Conservation (phyloP, 2,113 vertebrate species). For the Oophaga pumilio region DNA sequence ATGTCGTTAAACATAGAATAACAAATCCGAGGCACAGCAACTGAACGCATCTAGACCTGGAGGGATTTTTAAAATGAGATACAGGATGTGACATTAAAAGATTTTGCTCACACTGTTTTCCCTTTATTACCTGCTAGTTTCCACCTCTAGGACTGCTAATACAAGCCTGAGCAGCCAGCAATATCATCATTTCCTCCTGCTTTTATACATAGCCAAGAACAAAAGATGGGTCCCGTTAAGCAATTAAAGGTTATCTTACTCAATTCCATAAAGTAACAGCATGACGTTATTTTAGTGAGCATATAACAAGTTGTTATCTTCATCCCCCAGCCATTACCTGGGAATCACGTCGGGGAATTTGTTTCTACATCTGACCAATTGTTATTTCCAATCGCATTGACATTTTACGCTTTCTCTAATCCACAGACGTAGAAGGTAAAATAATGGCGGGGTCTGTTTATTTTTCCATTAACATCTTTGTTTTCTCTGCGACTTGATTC, state of each 20-base stretch:
- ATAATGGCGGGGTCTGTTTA: conserved; percentile 58
- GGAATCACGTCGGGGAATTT: conserved; percentile 67
- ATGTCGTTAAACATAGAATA: not conserved
- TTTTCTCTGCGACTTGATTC: conserved; percentile 55
- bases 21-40: not conserved
- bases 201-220: conserved; percentile 28
- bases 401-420: conserved; percentile 66
- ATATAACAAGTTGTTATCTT: conserved; percentile 66
- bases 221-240: conserved; percentile 53
- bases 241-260: conserved; percentile 61
- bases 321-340: conserved; percentile 66
- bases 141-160: conserved; percentile 3
- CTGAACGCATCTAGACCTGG: not conserved
- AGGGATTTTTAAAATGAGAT: conserved; percentile 47
- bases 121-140: conserved; percentile 14
- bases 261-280: conserved; percentile 60
- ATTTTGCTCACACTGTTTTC: conserved; percentile 7
- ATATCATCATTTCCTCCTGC: conserved; percentile 26
- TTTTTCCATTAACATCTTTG: conserved; percentile 46
- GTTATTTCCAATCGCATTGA: conserved; percentile 70
- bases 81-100: conserved; percentile 37
- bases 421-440: not conserved
- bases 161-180: not conserved
- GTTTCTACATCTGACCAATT: conserved; percentile 66
- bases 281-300: conserved; percentile 48